phyloP scores from a whole-genome alignment of 2,113 vertebrate genomes.

The Oryzias celebensis region DNA sequence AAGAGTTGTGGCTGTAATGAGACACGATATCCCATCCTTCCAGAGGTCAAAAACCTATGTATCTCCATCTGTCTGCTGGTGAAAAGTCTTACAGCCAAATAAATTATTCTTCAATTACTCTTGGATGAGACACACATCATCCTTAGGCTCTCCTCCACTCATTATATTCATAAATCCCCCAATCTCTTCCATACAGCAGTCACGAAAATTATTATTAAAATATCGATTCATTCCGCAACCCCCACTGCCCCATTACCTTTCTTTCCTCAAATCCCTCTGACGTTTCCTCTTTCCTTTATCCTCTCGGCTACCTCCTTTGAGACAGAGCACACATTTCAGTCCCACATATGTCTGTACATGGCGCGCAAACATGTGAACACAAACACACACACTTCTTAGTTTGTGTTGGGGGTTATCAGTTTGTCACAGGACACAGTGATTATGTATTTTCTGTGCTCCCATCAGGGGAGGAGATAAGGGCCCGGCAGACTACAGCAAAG shows the following conservation, averaged over 20 bases:
- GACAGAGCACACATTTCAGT: slow-evolving; percentile 46
- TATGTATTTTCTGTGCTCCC: slow-evolving; percentile 67
- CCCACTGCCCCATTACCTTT: slow-evolving; percentile 71
- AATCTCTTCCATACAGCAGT: slow-evolving; percentile 68
- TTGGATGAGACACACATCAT: slow-evolving; percentile 61
- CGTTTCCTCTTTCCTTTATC: slow-evolving; percentile 44
- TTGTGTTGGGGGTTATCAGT: slow-evolving; percentile 69
- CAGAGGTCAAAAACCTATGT: slow-evolving; percentile 63
- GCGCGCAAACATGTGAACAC: slow-evolving; percentile 22
- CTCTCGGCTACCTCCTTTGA: slow-evolving; percentile 37
- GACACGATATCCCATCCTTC: slow-evolving; percentile 58
- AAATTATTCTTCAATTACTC: slow-evolving; percentile 76
- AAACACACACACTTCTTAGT: slow-evolving; percentile 32
- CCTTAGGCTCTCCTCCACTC: slow-evolving; percentile 61
- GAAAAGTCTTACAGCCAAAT: slow-evolving; percentile 70
- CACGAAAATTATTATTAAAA: slow-evolving; percentile 67
- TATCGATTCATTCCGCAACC: slow-evolving; percentile 57
- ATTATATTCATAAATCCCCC: slow-evolving; percentile 75
- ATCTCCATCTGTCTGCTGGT: slow-evolving; percentile 59
- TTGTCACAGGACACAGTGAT: slow-evolving; percentile 69
- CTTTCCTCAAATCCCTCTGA: slow-evolving; percentile 54
- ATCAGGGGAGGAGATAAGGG: slow-evolving; percentile 59
- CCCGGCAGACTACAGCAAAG: slow-evolving; percentile 48
- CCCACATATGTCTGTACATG: slow-evolving; percentile 20
- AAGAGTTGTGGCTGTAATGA: slow-evolving; percentile 60